Conservation (phyloP, 2,888 invertebrate genomes). For the Polylopha cassiicola region DNA sequence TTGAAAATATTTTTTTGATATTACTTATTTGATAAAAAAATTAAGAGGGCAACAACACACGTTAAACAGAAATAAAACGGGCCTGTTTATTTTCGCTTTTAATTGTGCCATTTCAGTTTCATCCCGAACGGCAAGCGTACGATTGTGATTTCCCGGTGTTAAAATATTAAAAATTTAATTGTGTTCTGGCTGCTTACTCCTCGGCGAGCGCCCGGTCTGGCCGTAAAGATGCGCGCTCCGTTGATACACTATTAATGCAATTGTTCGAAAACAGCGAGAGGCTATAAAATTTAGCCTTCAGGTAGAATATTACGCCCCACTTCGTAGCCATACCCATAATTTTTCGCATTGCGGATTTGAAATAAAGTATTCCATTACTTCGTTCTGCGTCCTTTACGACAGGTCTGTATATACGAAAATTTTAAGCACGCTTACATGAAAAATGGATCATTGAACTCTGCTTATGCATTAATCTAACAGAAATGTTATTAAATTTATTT, state of each 20-base stretch:
- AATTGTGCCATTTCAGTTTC: slow-evolving; percentile 36
- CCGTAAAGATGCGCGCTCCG: slow-evolving; percentile 66
- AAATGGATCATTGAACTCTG: no score
- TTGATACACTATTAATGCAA: slow-evolving; percentile 76
- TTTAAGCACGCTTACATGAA: no score
- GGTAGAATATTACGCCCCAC: slow-evolving; percentile 64
- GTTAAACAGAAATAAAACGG: no score
- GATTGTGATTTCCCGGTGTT: slow-evolving; percentile 53
- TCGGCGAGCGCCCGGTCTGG: slow-evolving; percentile 33
- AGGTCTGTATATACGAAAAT: slow-evolving; percentile 32
- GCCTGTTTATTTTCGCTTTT: slow-evolving; percentile 35
- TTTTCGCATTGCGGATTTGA: slow-evolving; percentile 73
- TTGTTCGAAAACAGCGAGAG: slow-evolving; percentile 70
- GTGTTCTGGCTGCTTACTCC: slow-evolving; percentile 52
- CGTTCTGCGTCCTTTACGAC: slow-evolving; percentile 37
- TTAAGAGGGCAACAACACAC: no score
- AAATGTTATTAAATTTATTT: no score
- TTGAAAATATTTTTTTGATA: no score
- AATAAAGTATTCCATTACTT: slow-evolving; percentile 41
- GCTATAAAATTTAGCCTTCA: slow-evolving; percentile 72
- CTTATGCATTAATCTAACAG: no score
- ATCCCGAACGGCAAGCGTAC: slow-evolving; percentile 32
- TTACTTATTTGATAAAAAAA: no score
- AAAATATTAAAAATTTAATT: slow-evolving; percentile 72
- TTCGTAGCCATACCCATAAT: slow-evolving; percentile 64